Percentiles rank a stretch among this genome's conserved stretches.
phyloP scores from a whole-genome alignment of 2,888 invertebrate species.

The Cecidostiba fungosa region DNA sequence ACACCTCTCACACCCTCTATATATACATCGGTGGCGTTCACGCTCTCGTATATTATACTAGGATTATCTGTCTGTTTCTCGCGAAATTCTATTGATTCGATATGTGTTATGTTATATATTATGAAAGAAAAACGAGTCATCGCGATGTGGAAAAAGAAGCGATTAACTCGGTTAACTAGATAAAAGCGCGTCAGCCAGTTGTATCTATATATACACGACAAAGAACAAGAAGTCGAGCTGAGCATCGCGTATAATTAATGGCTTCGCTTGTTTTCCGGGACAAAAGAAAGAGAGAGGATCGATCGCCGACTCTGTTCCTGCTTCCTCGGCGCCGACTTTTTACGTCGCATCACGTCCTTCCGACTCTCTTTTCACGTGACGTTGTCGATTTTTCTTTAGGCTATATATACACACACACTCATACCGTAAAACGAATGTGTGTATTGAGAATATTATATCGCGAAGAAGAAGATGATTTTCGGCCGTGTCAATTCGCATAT shows the following conservation, averaged over 20 bases:
- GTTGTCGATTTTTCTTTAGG: constrained; percentile 54
- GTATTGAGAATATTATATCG: too few species aligned
- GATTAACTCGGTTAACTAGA: constrained; percentile 56
- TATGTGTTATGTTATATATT: too few species aligned
- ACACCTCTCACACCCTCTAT: too few species aligned
- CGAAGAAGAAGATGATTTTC: too few species aligned
- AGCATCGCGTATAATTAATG: constrained; percentile 60
- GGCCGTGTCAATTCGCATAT: too few species aligned
- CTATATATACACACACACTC: background rate
- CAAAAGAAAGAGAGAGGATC: constrained; percentile 40
- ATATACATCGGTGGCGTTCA: background rate
- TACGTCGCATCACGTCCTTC: constrained; percentile 64
- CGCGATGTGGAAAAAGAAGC: constrained; percentile 15
- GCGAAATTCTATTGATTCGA: background rate
- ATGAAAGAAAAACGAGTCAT: background rate
- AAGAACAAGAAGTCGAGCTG: constrained; percentile 46
- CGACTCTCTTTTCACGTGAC: constrained; percentile 57
- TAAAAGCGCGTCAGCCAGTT: background rate
- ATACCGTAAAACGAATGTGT: background rate
- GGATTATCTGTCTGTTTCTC: background rate
- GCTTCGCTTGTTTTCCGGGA: constrained; percentile 54
- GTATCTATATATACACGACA: background rate
- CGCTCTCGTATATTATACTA: background rate
- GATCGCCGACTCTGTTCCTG: constrained; percentile 49
- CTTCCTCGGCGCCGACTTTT: constrained; percentile 60